A percentile compares a stretch with the other conserved stretches of the same genome.
Conservation (phyloP, 2,113 vertebrate genomes). For the Phylloscopus trochiloides region DNA sequence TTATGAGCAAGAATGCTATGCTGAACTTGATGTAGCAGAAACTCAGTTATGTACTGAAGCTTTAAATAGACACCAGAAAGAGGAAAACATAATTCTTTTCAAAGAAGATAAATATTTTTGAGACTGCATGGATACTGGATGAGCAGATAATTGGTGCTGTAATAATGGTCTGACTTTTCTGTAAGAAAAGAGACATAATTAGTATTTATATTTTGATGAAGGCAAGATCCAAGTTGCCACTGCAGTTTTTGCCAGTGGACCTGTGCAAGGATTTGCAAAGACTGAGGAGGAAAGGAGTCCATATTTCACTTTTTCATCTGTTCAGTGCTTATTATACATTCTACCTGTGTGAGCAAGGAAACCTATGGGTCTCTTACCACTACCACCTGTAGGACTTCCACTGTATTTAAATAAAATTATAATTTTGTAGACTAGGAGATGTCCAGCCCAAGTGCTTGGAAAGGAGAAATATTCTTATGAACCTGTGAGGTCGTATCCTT, state of each 20-base stretch:
- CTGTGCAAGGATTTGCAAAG: neutral
- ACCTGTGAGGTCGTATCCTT: neutral
- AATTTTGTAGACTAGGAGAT: rapidly evolving
- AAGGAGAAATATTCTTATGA: neutral
- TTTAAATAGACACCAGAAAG: neutral
- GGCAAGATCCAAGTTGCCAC: neutral
- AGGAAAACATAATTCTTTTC: neutral
- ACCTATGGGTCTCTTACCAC: neutral
- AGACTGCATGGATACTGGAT: neutral
- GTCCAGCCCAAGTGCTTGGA: neutral
- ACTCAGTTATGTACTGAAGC: neutral
- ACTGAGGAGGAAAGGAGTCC: neutral
- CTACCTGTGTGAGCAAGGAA: neutral
- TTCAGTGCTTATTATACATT: neutral
- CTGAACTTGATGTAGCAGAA: neutral
- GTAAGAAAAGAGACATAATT: neutral
- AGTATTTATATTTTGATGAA: neutral
- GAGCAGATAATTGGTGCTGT: neutral
- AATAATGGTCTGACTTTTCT: neutral
- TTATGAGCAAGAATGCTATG: neutral
- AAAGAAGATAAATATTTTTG: neutral
- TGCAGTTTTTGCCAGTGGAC: neutral
- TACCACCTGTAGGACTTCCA: neutral
- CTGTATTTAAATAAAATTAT: neutral
- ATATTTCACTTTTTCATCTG: neutral